Evolutionary conservation across 2,113 vertebrate species (phyloP).

Genomic region (Anolis sagrei): DNA sequence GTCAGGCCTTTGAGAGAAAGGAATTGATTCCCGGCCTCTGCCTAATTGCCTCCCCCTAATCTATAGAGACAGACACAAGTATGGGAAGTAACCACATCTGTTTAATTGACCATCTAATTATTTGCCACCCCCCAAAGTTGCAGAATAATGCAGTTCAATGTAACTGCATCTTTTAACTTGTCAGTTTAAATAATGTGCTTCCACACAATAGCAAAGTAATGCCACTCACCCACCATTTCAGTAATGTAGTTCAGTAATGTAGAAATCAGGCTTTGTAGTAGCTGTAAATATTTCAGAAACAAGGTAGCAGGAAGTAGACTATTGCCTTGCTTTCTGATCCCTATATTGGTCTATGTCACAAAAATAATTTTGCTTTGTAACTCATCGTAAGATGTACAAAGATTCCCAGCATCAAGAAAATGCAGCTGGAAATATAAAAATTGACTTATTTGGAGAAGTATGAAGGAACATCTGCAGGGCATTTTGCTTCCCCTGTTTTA

Average conservation of each 20-base stretch:
- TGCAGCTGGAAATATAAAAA: background rate
- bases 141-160: background rate
- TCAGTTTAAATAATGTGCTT: background rate
- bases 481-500: background rate
- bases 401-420: background rate
- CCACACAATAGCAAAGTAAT: no score
- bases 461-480: background rate
- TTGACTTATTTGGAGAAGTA: background rate
- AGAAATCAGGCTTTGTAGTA: background rate
- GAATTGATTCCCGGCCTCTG: no score
- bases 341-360: background rate
- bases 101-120: background rate
- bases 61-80: background rate
- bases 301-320: background rate
- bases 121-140: background rate
- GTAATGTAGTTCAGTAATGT: conserved; percentile 1
- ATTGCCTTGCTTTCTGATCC: background rate
- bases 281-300: background rate
- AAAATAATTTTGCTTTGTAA: background rate
- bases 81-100: background rate
- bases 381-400: background rate
- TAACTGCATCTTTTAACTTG: background rate
- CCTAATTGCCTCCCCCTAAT: no score
- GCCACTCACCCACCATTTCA: background rate
- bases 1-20: no score